A percentile compares a stretch with the other conserved stretches of the same genome.
phyloP scores from a whole-genome alignment of 2,888 invertebrate species.

The Priocnemis perturbator region DNA sequence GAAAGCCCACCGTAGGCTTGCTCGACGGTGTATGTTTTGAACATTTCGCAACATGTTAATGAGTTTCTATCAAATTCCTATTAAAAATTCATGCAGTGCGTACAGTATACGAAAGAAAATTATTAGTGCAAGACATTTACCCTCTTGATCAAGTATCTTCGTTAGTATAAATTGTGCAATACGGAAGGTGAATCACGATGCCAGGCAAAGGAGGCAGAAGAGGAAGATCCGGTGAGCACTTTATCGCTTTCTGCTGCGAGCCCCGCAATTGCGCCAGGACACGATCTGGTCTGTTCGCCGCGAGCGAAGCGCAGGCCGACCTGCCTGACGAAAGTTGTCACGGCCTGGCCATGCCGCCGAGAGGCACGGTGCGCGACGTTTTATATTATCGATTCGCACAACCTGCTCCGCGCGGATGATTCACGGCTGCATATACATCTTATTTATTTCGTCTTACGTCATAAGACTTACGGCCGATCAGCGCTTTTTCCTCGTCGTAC shows the following conservation, averaged over 20 bases:
- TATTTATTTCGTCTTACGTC: constrained; percentile 47
- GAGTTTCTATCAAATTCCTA: constrained; percentile 83
- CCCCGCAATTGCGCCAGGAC: neutral
- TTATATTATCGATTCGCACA: constrained; percentile 42
- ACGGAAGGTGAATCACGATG: constrained; percentile 79
- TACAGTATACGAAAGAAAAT: constrained; percentile 83
- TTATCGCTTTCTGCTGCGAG: constrained; percentile 1
- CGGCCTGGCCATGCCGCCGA: no score
- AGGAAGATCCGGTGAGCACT: constrained; percentile 83
- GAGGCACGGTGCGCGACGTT: neutral
- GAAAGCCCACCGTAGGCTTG: constrained; percentile 70
- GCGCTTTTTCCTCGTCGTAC: neutral
- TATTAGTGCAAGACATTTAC: constrained; percentile 85
- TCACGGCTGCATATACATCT: constrained; percentile 41
- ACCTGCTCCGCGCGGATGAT: constrained; percentile 34
- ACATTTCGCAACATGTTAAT: constrained; percentile 81
- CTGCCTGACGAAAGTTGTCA: no score
- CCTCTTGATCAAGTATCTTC: constrained; percentile 86
- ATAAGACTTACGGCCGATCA: constrained; percentile 9
- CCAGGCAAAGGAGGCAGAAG: constrained; percentile 85
- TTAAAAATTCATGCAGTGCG: constrained; percentile 84
- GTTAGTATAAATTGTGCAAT: constrained; percentile 79
- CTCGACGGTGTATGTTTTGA: constrained; percentile 73
- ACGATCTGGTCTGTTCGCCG: neutral
- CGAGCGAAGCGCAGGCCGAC: no score